phyloP scores from a whole-genome alignment of 1,140 invertebrate species.

The Papilio machaon region DNA sequence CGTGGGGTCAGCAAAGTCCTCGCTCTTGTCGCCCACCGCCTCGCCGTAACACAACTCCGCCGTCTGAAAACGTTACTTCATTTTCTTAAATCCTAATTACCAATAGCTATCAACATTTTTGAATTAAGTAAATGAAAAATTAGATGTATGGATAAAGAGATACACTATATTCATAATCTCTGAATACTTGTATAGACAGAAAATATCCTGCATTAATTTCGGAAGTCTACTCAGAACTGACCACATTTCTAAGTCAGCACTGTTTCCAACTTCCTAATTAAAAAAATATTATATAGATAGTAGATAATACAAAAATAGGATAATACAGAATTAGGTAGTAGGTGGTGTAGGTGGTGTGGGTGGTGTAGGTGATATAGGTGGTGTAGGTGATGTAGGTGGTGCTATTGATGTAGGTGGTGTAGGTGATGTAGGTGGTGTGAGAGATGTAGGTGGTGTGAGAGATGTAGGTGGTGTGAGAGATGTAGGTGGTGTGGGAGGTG shows the following conservation, averaged over 20 bases:
- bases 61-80: conserved; percentile 73
- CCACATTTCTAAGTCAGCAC: conserved; percentile 47
- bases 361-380: too few relatives aligned
- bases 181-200: not conserved
- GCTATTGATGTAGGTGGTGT: not conserved
- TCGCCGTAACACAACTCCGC: conserved; percentile 73
- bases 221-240: conserved; percentile 67
- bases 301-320: too few relatives aligned
- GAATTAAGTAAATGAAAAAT: not conserved
- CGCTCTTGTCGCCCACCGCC: conserved; percentile 62
- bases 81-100: not conserved
- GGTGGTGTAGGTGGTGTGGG: too few relatives aligned
- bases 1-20: conserved; percentile 94
- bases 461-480: too few relatives aligned
- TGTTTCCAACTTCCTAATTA: conserved; percentile 66
- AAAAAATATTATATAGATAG: too few relatives aligned
- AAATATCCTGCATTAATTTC: conserved; percentile 47
- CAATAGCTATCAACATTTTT: not conserved
- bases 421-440: not conserved
- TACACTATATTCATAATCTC: conserved; percentile 12
- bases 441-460: too few relatives aligned
- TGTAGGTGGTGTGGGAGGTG: not conserved
- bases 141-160: not conserved
- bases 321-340: too few relatives aligned
- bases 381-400: too few relatives aligned